A percentile compares a stretch with the other conserved stretches of the same genome.
Conservation (phyloP, 1,140 invertebrate species). For the Temnothorax nylanderi region DNA sequence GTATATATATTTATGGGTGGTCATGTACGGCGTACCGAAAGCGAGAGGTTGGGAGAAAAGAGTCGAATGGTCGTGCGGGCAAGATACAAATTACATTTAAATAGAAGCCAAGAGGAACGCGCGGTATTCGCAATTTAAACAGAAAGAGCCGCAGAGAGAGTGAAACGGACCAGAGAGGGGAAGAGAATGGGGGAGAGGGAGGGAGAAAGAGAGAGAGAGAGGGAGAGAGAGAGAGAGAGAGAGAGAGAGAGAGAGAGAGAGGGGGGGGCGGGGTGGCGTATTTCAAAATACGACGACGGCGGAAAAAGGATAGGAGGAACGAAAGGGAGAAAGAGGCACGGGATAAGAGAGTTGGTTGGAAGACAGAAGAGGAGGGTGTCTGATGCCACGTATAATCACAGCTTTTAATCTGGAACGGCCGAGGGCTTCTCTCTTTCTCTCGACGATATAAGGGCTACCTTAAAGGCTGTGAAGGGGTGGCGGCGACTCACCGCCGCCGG, state of each 20-base stretch:
- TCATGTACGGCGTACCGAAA: neutral
- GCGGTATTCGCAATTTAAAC: constrained; percentile 81
- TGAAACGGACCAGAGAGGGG: neutral
- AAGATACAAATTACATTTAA: constrained; percentile 83
- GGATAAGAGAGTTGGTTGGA: constrained; percentile 22
- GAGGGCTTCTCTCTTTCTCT: constrained; percentile 52
- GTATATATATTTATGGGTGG: neutral
- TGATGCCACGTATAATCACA: constrained; percentile 71
- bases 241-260: constrained; percentile 18
- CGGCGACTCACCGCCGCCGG: constrained; percentile 21
- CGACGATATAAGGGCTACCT: constrained; percentile 41
- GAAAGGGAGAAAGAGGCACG: constrained; percentile 2
- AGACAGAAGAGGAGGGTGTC: neutral
- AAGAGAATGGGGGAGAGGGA: neutral
- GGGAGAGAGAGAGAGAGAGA: neutral
- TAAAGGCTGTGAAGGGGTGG: constrained; percentile 53
- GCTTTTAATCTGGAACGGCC: constrained; percentile 72
- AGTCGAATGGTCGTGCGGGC: constrained; percentile 51
- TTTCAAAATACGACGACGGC: constrained; percentile 46
- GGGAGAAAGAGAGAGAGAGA: constrained; percentile 20
- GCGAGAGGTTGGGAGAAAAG: constrained; percentile 45
- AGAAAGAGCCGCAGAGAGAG: constrained; percentile 52
- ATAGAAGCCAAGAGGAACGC: constrained; percentile 81
- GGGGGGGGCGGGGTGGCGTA: constrained; percentile 7
- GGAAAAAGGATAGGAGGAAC: constrained; percentile 18